These are phyloP conservation scores for Agelas oroides DNA, from an alignment of 37 sponge, comb jelly and placozoan species.

Conservation along the genomic window DNA sequence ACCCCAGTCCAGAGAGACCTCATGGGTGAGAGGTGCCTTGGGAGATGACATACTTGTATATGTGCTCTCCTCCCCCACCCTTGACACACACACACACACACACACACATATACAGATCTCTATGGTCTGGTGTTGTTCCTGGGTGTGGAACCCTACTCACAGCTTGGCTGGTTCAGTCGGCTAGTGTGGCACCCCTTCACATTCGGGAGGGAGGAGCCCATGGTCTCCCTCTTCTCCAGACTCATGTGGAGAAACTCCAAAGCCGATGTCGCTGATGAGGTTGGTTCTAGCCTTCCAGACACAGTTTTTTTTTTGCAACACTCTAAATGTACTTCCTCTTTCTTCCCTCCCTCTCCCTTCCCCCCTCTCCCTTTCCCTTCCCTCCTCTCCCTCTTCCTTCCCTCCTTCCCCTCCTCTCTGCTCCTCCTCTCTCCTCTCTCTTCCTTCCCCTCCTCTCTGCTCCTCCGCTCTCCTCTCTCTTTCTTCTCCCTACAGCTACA, in stretches of 20 bases:
- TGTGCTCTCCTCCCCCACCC: neutral
- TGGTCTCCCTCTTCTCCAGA: conserved; percentile 52
- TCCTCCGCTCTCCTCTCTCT: too few relatives aligned
- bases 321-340: neutral
- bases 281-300: neutral
- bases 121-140: conserved; percentile 87
- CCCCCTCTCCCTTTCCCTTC: neutral
- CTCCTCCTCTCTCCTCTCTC: too few relatives aligned
- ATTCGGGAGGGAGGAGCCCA: conserved; percentile 34
- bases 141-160: conserved; percentile 61
- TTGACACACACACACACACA: neutral
- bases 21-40: conserved; percentile 45
- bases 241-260: conserved; percentile 85
- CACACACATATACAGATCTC: conserved; percentile 52
- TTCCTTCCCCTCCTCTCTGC: too few relatives aligned
- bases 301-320: neutral
- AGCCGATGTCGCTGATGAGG: conserved; percentile 82
- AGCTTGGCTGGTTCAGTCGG: conserved; percentile 43
- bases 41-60: neutral
- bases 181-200: conserved; percentile 64
- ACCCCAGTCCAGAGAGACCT: conserved; percentile 81
- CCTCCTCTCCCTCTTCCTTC: neutral
- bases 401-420: too few relatives aligned
- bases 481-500: conserved; percentile 44
- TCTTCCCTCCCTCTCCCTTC: neutral